Conservation (phyloP, 1,140 invertebrate genomes). For the Linepithema humile region DNA sequence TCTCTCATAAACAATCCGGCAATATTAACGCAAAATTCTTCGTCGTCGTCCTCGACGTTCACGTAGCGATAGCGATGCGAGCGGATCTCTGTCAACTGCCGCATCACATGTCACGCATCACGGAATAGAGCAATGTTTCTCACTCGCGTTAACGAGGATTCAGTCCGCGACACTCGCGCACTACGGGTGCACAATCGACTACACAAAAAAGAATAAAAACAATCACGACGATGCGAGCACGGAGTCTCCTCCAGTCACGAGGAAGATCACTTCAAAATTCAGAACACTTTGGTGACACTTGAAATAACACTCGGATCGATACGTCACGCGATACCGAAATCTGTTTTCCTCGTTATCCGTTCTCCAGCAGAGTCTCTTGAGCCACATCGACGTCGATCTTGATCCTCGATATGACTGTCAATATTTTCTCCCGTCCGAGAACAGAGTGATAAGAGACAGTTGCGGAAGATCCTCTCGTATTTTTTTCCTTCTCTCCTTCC, state of each 20-base stretch:
- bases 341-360: conserved; percentile 47
- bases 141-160: conserved; percentile 27
- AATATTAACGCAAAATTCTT: neutral
- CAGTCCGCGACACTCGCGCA: conserved; percentile 50
- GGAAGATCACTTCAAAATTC: conserved; percentile 43
- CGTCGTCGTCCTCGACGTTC: conserved; percentile 10
- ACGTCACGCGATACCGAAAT: conserved; percentile 38
- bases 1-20: conserved; percentile 6
- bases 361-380: conserved; percentile 20
- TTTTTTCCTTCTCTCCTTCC: conserved; percentile 53
- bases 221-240: conserved; percentile 45
- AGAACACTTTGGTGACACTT: conserved; percentile 55
- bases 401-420: conserved; percentile 9
- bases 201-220: conserved; percentile 38
- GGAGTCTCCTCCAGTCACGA: conserved; percentile 42
- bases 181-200: conserved; percentile 14
- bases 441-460: neutral
- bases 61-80: conserved; percentile 15
- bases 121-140: conserved; percentile 34
- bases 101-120: conserved; percentile 50
- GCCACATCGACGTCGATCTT: conserved; percentile 14
- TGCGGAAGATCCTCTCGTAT: conserved; percentile 46
- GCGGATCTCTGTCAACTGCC: conserved; percentile 14
- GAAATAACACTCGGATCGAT: conserved; percentile 22
- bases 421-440: neutral